phyloP scores from a whole-genome alignment of 2,113 vertebrate genomes.

The Phalacrocorax carbo region DNA sequence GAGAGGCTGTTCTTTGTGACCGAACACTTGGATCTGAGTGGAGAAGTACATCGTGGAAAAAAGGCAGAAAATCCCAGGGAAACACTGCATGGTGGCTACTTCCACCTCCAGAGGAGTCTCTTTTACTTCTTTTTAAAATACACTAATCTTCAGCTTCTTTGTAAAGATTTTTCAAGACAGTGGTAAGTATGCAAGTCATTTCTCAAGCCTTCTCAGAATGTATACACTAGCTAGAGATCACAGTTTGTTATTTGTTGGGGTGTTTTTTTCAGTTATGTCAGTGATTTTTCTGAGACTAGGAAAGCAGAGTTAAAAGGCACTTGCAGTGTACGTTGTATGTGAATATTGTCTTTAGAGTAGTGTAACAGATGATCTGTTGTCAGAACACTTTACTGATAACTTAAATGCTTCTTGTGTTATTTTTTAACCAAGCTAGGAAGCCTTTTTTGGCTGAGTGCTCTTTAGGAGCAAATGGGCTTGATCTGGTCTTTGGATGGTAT shows the following conservation, averaged over 20 bases:
- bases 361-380: neutral
- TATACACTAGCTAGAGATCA: neutral
- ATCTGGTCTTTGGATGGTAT: neutral
- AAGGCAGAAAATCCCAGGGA: neutral
- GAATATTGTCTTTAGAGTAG: neutral
- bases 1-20: neutral
- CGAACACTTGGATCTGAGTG: neutral
- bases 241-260: neutral
- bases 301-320: neutral
- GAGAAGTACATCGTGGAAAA: neutral
- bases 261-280: neutral
- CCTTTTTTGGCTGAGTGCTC: neutral
- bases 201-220: neutral
- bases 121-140: neutral
- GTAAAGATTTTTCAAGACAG: neutral
- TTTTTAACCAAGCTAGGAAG: neutral
- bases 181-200: conserved; percentile 37
- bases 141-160: neutral
- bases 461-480: neutral
- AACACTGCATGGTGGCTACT: neutral
- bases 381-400: neutral
- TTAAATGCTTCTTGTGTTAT: neutral
- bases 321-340: neutral
- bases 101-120: neutral
- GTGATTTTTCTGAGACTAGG: neutral